A percentile compares a stretch with the other conserved stretches of the same genome.
Conservation (phyloP, 1,140 invertebrate genomes). For the Ericerus pela region DNA sequence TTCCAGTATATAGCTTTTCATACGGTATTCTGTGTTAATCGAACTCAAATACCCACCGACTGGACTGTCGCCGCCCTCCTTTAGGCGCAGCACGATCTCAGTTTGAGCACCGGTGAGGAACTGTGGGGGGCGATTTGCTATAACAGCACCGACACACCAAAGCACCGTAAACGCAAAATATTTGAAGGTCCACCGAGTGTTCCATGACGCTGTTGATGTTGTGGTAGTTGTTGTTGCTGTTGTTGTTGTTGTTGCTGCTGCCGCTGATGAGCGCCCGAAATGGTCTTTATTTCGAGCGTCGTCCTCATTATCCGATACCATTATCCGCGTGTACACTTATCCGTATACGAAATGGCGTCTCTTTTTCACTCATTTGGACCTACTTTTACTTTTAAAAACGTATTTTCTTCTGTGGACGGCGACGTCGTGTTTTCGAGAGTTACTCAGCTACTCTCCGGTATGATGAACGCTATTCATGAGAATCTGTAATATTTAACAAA, state of each 20-base stretch:
- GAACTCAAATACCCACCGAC: conserved; percentile 46
- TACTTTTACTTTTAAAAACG: too few species aligned
- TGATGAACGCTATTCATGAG: too few species aligned
- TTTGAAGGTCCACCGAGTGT: not conserved
- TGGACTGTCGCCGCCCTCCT: conserved; percentile 71
- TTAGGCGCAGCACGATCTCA: conserved; percentile 73
- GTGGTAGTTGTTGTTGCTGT: too few species aligned
- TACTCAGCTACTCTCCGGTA: too few species aligned
- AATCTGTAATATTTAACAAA: too few species aligned
- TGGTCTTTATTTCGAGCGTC: not conserved
- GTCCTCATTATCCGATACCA: not conserved
- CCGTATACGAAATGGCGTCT: not conserved
- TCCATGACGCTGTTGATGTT: not conserved
- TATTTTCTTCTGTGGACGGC: too few species aligned
- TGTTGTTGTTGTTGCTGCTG: too few species aligned
- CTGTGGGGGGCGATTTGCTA: conserved; percentile 58
- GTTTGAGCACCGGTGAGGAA: conserved; percentile 74
- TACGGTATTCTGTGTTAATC: not conserved
- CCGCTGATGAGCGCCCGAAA: too few species aligned
- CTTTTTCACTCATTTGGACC: not conserved
- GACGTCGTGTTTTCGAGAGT: too few species aligned
- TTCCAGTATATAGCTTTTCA: not conserved
- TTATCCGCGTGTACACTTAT: not conserved
- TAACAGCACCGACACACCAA: not conserved
- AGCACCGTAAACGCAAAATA: not conserved